These are phyloP conservation scores for Haliclystus octoradiatus DNA, from an alignment of 30 jellyfish, hydroid and myxozoan genomes.

Conservation along the genomic window DNA sequence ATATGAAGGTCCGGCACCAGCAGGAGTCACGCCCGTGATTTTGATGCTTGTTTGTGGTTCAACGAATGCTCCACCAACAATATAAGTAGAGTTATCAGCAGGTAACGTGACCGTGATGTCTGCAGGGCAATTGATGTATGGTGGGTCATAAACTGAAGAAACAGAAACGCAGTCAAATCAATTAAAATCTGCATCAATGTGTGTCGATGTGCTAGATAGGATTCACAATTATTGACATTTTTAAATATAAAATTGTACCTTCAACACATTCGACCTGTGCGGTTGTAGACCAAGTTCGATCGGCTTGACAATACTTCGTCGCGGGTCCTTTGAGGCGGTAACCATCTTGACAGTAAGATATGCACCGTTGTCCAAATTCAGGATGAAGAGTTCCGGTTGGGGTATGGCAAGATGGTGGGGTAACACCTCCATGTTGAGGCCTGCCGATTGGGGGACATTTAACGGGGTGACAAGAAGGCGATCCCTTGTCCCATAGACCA, in stretches of 20 bases:
- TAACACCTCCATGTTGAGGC: conserved; percentile 83
- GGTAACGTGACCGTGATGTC: conserved; percentile 52
- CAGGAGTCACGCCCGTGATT: conserved; percentile 19
- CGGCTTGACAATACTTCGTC: conserved; percentile 82
- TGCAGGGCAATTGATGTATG: conserved; percentile 83
- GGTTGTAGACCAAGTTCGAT: conserved; percentile 52
- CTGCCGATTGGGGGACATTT: conserved; percentile 60
- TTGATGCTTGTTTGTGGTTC: conserved; percentile 88
- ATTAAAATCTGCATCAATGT: not conserved
- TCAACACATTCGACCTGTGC: conserved; percentile 43
- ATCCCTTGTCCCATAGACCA: conserved; percentile 74
- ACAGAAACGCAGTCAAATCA: not conserved
- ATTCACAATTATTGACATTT: too few relatives aligned
- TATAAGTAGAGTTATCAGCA: conserved; percentile 12
- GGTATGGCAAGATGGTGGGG: conserved; percentile 76
- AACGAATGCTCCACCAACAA: conserved; percentile 42
- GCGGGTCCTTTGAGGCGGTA: conserved; percentile 72
- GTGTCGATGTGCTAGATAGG: too few relatives aligned
- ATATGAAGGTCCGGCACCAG: conserved; percentile 37
- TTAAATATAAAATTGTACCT: conserved; percentile 36
- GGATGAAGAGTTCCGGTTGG: conserved; percentile 14
- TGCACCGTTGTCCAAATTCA: conserved; percentile 95
- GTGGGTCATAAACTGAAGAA: conserved; percentile 47
- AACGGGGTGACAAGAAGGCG: conserved; percentile 86
- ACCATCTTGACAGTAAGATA: conserved; percentile 83